A percentile compares a stretch with the other conserved stretches of the same genome.
Evolutionary conservation across 2,888 invertebrate species (phyloP).

Genomic region (Sepioteuthis lessoniana): DNA sequence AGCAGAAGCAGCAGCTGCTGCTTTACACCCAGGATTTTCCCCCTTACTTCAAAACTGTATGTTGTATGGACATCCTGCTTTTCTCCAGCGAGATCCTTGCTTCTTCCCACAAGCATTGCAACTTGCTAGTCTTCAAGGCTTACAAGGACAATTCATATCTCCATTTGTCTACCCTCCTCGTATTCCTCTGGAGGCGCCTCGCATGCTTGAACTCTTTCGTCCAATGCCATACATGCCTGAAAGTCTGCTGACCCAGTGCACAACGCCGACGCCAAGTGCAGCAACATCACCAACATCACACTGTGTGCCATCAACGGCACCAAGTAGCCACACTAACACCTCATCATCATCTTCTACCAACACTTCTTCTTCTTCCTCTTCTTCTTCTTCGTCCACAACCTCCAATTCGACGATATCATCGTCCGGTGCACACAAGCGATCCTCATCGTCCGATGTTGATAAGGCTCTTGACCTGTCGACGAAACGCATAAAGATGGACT

Average conservation of each 20-base stretch:
- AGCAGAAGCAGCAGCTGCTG: neutral
- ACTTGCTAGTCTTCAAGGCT: conserved; percentile 34
- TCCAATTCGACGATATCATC: conserved; percentile 1
- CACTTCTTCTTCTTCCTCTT: neutral
- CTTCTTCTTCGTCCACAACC: neutral
- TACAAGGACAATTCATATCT: conserved; percentile 25
- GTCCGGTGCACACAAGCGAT: conserved; percentile 44
- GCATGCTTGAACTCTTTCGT: conserved; percentile 55
- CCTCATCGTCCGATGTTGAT: conserved; percentile 3
- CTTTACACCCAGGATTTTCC: conserved; percentile 40
- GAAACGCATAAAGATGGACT: conserved; percentile 41
- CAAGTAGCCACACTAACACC: neutral
- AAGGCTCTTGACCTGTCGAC: conserved; percentile 44
- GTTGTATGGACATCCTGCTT: conserved; percentile 47
- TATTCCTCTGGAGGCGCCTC: conserved; percentile 49
- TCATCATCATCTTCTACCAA: neutral
- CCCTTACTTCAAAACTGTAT: conserved; percentile 43
- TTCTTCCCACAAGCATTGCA: conserved; percentile 40
- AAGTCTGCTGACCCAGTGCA: conserved; percentile 55
- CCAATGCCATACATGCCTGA: conserved; percentile 53
- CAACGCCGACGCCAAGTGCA: conserved; percentile 2
- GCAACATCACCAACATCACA: conserved; percentile 25
- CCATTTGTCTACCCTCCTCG: conserved; percentile 44
- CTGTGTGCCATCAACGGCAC: neutral
- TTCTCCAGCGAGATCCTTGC: conserved; percentile 25